A percentile compares a stretch with the other conserved stretches of the same genome.
Evolutionary conservation across 2,888 invertebrate genomes (phyloP).

Genomic region (Andricus curvator): DNA sequence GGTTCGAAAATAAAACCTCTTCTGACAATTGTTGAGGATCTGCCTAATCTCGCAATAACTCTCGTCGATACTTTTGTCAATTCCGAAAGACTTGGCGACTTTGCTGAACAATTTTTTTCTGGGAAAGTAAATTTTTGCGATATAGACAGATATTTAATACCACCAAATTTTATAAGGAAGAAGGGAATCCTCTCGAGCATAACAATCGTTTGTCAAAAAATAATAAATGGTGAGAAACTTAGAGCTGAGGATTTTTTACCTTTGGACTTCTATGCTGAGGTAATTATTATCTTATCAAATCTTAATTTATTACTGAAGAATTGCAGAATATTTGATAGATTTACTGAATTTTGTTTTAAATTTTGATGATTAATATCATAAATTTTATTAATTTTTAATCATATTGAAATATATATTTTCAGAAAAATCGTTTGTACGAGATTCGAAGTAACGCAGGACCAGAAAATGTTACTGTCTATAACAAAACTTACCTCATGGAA

Average conservation of each 20-base stretch:
- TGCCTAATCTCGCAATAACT: conserved; percentile 68
- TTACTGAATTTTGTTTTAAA: background rate
- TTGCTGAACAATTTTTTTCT: conserved; percentile 58
- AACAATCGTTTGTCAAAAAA: conserved; percentile 67
- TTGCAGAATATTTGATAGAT: background rate
- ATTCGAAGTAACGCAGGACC: conserved; percentile 21
- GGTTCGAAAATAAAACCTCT: conserved; percentile 63
- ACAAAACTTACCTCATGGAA: conserved; percentile 62
- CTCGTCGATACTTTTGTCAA: conserved; percentile 69
- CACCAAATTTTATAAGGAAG: conserved; percentile 66
- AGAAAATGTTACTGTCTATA: conserved; percentile 43
- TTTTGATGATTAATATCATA: no score
- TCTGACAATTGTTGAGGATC: conserved; percentile 67
- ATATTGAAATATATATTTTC: background rate
- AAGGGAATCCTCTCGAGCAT: conserved; percentile 66
- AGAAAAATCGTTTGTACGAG: conserved; percentile 48
- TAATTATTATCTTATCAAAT: conserved; percentile 41
- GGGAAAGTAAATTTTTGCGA: conserved; percentile 67
- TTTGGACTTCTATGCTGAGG: conserved; percentile 54
- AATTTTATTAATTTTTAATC: background rate
- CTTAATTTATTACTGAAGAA: background rate
- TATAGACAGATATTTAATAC: conserved; percentile 69
- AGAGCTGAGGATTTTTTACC: conserved; percentile 61
- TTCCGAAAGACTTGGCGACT: conserved; percentile 68
- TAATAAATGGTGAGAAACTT: conserved; percentile 55